phyloP scores from a whole-genome alignment of 2,888 invertebrate species.

The Prostheceraeus crozeri region DNA sequence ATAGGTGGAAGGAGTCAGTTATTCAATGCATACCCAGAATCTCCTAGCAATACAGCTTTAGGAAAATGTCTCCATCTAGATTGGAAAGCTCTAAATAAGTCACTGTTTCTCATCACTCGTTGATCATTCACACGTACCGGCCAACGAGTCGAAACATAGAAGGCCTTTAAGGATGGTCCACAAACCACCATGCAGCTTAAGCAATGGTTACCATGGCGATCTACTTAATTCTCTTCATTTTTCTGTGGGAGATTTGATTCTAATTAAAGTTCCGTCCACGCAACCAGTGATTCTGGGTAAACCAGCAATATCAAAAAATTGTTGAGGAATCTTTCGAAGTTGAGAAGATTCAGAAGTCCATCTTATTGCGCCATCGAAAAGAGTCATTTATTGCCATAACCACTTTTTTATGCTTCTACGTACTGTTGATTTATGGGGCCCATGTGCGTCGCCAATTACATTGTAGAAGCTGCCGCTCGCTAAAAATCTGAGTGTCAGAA shows the following conservation, averaged over 20 bases:
- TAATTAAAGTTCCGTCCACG: conserved; percentile 23
- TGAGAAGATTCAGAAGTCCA: too few relatives aligned
- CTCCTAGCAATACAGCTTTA: conserved; percentile 27
- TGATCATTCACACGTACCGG: conserved; percentile 22
- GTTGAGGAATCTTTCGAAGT: too few relatives aligned
- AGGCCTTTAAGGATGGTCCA: conserved; percentile 18
- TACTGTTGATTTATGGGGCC: too few relatives aligned
- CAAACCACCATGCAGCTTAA: conserved; percentile 22
- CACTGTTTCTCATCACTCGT: conserved; percentile 20
- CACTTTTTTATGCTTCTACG: too few relatives aligned
- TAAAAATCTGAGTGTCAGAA: too few relatives aligned
- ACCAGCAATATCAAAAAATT: conserved; percentile 20
- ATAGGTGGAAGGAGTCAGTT: conserved; percentile 24
- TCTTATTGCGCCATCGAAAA: too few relatives aligned
- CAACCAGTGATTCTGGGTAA: conserved; percentile 23
- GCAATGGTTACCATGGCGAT: conserved; percentile 28
- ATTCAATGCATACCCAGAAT: conserved; percentile 25
- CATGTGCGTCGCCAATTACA: too few relatives aligned
- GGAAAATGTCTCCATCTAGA: conserved; percentile 28
- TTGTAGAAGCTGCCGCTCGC: too few relatives aligned
- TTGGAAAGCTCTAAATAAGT: conserved; percentile 2
- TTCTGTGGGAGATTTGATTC: conserved; percentile 19
- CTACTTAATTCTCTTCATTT: conserved; percentile 29
- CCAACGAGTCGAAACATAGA: conserved; percentile 17
- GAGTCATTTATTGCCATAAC: too few relatives aligned